Evolutionary conservation across 1,140 invertebrate genomes (phyloP).

Genomic region (Oscheius sp.): DNA sequence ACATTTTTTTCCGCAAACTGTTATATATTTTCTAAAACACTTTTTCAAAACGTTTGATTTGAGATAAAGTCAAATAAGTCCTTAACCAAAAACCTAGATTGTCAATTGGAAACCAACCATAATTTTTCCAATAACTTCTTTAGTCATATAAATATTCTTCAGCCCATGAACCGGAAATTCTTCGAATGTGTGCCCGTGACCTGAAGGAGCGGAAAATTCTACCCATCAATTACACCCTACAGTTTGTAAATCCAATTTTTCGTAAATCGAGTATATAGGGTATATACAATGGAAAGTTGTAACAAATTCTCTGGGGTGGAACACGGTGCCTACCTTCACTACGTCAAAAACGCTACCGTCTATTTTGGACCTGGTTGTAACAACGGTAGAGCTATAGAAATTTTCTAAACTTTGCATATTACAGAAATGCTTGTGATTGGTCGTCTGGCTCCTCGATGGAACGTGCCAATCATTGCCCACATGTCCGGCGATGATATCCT

Average conservation of each 20-base stretch:
- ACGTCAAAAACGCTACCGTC: conserved; percentile 57
- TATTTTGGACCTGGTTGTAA: conserved; percentile 61
- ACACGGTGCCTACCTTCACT: conserved; percentile 58
- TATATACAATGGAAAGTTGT: conserved; percentile 60
- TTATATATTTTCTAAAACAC: too few species aligned
- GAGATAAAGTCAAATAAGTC: too few species aligned
- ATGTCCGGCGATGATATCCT: conserved; percentile 60
- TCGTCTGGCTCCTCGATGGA: conserved; percentile 56
- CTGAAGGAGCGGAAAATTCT: conserved; percentile 54
- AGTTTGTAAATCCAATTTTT: conserved; percentile 33
- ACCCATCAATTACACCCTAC: conserved; percentile 51
- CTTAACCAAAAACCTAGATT: too few species aligned
- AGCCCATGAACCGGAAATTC: conserved; percentile 57
- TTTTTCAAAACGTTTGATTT: too few species aligned
- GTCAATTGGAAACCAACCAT: too few species aligned
- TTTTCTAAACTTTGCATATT: neutral
- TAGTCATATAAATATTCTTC: neutral
- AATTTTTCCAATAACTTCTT: neutral
- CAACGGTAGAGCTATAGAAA: conserved; percentile 47
- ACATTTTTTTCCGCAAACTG: too few species aligned
- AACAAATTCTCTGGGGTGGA: conserved; percentile 58
- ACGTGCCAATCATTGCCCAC: conserved; percentile 60
- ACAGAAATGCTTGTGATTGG: conserved; percentile 60
- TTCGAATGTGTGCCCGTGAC: conserved; percentile 54
- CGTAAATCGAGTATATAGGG: conserved; percentile 36